Evolutionary conservation across 2,888 invertebrate genomes (phyloP).

Genomic region (Polydrusus cervinus): DNA sequence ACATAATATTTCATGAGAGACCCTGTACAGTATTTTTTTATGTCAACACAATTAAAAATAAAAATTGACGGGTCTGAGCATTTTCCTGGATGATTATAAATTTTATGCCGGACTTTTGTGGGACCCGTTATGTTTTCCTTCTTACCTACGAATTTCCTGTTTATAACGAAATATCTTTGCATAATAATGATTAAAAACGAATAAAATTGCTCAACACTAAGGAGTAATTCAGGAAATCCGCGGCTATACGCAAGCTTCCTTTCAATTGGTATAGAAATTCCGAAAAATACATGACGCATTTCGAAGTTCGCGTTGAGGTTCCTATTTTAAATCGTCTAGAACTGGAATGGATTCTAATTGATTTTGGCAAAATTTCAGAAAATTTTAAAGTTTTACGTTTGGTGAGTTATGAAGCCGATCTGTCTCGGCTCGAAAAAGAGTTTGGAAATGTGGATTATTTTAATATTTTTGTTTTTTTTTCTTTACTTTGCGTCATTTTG

Average conservation of each 20-base stretch:
- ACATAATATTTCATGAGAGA: too few species aligned
- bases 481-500: too few species aligned
- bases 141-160: neutral
- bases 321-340: neutral
- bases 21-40: too few species aligned
- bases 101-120: too few species aligned
- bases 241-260: slow-evolving; percentile 49
- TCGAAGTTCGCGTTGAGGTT: neutral
- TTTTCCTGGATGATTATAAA: too few species aligned
- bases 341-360: neutral
- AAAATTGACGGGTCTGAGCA: too few species aligned
- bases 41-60: too few species aligned
- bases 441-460: too few species aligned
- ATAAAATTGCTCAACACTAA: slow-evolving; percentile 33
- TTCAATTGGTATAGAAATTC: slow-evolving; percentile 19
- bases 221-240: slow-evolving; percentile 49
- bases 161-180: slow-evolving; percentile 14
- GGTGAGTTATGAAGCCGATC: neutral
- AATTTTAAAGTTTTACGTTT: neutral
- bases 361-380: slow-evolving; percentile 7
- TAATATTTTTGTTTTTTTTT: too few species aligned
- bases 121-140: neutral
- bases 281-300: slow-evolving; percentile 19
- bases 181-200: slow-evolving; percentile 31
- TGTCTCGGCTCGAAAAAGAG: too few species aligned